Conservation (phyloP, 2,797 vertebrate genomes). For the Chiloscyllium punctatum region DNA sequence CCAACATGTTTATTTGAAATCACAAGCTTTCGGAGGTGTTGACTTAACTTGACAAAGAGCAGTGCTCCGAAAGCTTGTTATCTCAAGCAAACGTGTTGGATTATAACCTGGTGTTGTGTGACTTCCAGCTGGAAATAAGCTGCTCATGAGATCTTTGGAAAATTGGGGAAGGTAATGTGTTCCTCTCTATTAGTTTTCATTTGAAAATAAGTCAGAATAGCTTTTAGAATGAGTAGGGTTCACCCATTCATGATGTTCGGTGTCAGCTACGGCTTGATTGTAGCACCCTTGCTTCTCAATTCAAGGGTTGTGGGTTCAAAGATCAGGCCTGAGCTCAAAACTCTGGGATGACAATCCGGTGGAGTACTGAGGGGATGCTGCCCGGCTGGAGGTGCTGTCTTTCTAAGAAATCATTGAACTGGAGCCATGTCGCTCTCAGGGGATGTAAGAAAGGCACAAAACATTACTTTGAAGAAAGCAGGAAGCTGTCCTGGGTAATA, state of each 20-base stretch:
- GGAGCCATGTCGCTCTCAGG: background rate
- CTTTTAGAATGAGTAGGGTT: background rate
- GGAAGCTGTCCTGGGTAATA: background rate
- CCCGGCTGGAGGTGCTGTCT: too few relatives aligned
- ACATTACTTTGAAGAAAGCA: background rate
- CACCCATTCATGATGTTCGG: background rate
- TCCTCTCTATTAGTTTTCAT: background rate
- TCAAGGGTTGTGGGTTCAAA: background rate
- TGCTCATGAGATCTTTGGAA: too few relatives aligned
- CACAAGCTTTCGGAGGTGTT: too few relatives aligned
- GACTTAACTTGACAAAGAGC: too few relatives aligned
- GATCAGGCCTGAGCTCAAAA: background rate
- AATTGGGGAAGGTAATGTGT: background rate
- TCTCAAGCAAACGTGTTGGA: too few relatives aligned
- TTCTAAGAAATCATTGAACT: too few relatives aligned
- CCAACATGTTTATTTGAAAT: too few relatives aligned
- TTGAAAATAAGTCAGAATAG: background rate
- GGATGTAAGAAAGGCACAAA: background rate
- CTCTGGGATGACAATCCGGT: background rate
- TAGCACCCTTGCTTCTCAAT: background rate
- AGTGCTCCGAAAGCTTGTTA: too few relatives aligned
- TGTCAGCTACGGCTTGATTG: background rate
- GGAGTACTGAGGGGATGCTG: too few relatives aligned
- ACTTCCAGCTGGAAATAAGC: too few relatives aligned
- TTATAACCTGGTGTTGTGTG: too few relatives aligned